Base-by-base conservation (phyloP, 1,140 invertebrate genomes). In the Neodiprion fabricii region DNA sequence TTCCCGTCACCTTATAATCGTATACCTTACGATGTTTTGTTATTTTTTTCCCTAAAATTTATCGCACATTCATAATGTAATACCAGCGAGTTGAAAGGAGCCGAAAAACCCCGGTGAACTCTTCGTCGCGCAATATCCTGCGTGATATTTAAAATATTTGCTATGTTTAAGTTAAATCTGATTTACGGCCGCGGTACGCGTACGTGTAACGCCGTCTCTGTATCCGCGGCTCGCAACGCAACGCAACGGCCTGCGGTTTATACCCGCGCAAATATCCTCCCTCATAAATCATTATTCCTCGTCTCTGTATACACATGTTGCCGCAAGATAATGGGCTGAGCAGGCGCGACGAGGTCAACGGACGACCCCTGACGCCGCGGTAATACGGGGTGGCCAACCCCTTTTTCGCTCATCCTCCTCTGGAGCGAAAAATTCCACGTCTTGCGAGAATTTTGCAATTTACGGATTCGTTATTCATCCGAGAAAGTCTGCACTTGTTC, bases 321-420 rank as follows among this genome's bases (percentile, higher is more conserved):
- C 67, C 50, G 73, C 66, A 70, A 80, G 81, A 81, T 81, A 80
- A 83, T 80, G 77, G 82, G 75, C 77, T 72, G 69, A 65, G 73
- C 72, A 75, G 75, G 79, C 78, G 73, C 67, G 49, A 71, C 76
- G 82, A 78, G 81, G 80, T 83, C 82, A 83, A 79, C 77, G 79
- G 75, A 81, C 81, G 82, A 83, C 74, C 81, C 75, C 10, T 79
- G 78, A 50, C 47, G 74, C 73, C 72, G 74, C 75, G 76, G 17
- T 74, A 79, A 73, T 74, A 76, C 68, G 49, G 79, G 76, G 76
- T 79, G 73, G 74, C 11, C 73, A 67, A 66, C 66, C 23, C 67
- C 61, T 67, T 72, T 48, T 73, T 65, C 47, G 69, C 21, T 65
- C 14, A 48, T 40, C 23, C 49, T 28, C 48, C 23, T 49, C 73